phyloP scores from a whole-genome alignment of 1,140 invertebrate genomes.

The Penaeus vannamei region DNA sequence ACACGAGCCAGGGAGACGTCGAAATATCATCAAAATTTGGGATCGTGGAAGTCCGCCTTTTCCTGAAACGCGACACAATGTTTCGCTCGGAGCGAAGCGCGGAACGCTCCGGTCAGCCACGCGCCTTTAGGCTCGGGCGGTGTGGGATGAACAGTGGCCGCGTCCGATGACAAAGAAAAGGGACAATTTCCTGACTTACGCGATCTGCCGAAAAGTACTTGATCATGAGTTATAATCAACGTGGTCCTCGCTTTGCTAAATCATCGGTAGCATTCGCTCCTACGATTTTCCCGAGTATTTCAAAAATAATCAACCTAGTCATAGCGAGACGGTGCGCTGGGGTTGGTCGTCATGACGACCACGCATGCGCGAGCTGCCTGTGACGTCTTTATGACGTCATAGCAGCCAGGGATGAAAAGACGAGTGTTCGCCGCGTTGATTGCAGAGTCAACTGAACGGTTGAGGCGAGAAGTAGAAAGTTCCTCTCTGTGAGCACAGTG shows the following conservation, averaged over 20 bases:
- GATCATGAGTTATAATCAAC: not conserved
- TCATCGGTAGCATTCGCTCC: not conserved
- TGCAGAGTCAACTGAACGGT: constrained; percentile 34
- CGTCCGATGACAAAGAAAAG: constrained; percentile 9
- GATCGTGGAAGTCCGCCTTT: no score
- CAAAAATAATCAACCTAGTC: not conserved
- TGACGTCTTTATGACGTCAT: constrained; percentile 48
- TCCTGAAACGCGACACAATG: no score
- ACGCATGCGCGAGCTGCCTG: constrained; percentile 28
- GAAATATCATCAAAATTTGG: no score
- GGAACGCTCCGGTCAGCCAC: not conserved
- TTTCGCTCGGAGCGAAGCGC: not conserved
- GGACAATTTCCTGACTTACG: not conserved
- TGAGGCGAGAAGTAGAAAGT: not conserved
- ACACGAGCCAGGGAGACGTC: no score
- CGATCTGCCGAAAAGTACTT: no score
- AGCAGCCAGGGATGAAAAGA: not conserved
- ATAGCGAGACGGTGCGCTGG: not conserved
- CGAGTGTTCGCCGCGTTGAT: not conserved
- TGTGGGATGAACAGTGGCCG: constrained; percentile 11
- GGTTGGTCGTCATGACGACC: constrained; percentile 48
- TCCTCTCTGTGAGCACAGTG: constrained; percentile 7
- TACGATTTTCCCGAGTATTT: not conserved
- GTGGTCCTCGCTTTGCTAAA: not conserved
- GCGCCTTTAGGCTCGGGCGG: constrained; percentile 7